These are phyloP conservation scores for Casuarius casuarius DNA, from an alignment of 2,113 vertebrate species.

Conservation along the genomic window DNA sequence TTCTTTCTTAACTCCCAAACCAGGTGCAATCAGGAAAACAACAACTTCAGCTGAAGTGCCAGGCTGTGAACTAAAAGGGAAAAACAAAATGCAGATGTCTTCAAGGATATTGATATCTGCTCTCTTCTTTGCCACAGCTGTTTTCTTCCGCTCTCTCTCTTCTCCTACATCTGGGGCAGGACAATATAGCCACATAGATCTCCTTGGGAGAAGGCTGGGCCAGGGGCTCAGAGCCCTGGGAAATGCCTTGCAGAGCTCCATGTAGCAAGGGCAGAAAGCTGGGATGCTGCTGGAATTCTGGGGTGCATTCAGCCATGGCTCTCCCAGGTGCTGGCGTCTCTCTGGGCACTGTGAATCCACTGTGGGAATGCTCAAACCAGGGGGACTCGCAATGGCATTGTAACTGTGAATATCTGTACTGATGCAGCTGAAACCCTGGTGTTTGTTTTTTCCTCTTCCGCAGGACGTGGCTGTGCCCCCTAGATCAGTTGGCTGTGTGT, in stretches of 20 bases:
- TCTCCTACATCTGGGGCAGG: neutral
- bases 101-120: neutral
- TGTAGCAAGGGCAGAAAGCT: neutral
- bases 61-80: neutral
- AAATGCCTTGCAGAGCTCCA: neutral
- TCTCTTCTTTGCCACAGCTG: neutral
- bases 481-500: neutral
- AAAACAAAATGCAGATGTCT: neutral
- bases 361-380: neutral
- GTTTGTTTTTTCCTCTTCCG: neutral
- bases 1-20: neutral
- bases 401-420: neutral
- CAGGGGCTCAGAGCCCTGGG: neutral
- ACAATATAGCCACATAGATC: neutral
- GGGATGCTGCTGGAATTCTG: neutral
- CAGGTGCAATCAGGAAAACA: neutral
- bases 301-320: neutral
- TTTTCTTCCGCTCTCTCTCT: neutral
- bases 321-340: neutral
- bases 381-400: neutral
- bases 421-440: neutral
- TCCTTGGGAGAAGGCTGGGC: neutral
- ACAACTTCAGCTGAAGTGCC: neutral
- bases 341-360: neutral
- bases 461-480: neutral